Percentiles rank a stretch among this genome's conserved stretches.
phyloP scores from a whole-genome alignment of 2,888 invertebrate genomes.

The Heliothis peltigera region DNA sequence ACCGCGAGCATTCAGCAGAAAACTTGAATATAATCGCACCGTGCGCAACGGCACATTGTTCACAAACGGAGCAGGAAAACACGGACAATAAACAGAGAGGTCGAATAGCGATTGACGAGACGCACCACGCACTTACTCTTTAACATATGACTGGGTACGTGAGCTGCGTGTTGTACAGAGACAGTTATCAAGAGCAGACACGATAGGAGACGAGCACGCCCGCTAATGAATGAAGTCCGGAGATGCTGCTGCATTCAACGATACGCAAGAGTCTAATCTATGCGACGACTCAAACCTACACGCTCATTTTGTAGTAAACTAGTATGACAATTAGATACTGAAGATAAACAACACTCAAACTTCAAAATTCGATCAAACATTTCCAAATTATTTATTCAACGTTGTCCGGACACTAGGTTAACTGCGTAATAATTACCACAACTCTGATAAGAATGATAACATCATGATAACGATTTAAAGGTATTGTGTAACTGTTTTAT shows the following conservation, averaged over 20 bases:
- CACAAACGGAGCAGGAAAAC: constrained; percentile 66
- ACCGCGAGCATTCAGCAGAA: constrained; percentile 58
- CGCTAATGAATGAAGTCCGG: constrained; percentile 73
- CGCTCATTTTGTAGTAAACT: constrained; percentile 15
- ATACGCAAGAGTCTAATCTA: constrained; percentile 42
- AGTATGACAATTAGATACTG: constrained; percentile 18
- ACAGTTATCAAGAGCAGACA: constrained; percentile 73
- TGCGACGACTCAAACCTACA: constrained; percentile 24
- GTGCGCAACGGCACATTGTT: constrained; percentile 61
- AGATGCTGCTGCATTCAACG: constrained; percentile 49
- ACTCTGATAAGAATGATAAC: constrained; percentile 45
- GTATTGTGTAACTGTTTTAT: constrained; percentile 44
- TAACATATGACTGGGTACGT: constrained; percentile 53
- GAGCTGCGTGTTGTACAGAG: constrained; percentile 59
- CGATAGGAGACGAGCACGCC: constrained; percentile 70
- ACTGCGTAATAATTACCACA: constrained; percentile 53
- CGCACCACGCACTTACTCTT: constrained; percentile 65
- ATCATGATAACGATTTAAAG: constrained; percentile 46
- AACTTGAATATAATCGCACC: constrained; percentile 60
- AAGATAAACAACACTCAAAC: constrained; percentile 21
- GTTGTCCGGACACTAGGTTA: constrained; percentile 41
- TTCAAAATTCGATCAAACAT: constrained; percentile 25
- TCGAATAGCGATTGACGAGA: constrained; percentile 63
- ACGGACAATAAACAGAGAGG: constrained; percentile 67
- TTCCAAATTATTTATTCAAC: constrained; percentile 35